phyloP scores from a whole-genome alignment of 2,113 vertebrate genomes.

The Tenrec ecaudatus region DNA sequence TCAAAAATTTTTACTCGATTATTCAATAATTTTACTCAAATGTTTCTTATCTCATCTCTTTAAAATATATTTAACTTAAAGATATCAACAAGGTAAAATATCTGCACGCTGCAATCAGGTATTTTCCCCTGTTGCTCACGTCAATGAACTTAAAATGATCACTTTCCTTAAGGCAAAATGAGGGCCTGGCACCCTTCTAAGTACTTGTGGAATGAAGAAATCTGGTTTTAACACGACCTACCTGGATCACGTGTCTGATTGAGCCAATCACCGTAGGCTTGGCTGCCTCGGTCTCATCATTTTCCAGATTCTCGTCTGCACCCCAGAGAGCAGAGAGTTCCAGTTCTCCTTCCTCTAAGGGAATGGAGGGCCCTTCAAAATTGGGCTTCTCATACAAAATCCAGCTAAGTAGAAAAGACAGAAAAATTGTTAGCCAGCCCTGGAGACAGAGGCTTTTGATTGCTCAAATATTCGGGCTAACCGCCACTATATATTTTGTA shows the following conservation, averaged over 20 bases:
- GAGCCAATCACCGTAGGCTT: constrained; percentile 93
- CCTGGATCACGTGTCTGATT: constrained; percentile 93
- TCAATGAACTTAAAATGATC: neutral
- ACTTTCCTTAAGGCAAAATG: constrained; percentile 25
- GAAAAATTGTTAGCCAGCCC: constrained; percentile 45
- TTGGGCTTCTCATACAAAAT: constrained; percentile 96
- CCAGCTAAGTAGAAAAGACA: constrained; percentile 90
- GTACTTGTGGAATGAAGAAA: neutral
- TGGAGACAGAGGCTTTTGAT: neutral
- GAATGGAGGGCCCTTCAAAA: constrained; percentile 93
- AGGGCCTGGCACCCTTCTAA: neutral
- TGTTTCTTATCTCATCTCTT: constrained; percentile 42
- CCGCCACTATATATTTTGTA: neutral
- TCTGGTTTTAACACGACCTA: constrained; percentile 81
- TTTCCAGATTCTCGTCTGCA: constrained; percentile 82
- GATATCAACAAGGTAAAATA: constrained; percentile 26
- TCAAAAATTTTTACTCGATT: neutral
- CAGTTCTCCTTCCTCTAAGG: constrained; percentile 94
- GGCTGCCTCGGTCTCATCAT: constrained; percentile 77
- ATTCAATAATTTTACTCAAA: neutral
- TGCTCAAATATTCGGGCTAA: neutral
- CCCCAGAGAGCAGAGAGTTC: constrained; percentile 93
- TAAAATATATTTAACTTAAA: neutral
- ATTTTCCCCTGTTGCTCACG: neutral
- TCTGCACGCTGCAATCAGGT: neutral